Percentiles rank a stretch among this genome's conserved stretches.
Evolutionary conservation across 2,888 invertebrate genomes (phyloP).

Genomic region (Ormyrus pomaceus): DNA sequence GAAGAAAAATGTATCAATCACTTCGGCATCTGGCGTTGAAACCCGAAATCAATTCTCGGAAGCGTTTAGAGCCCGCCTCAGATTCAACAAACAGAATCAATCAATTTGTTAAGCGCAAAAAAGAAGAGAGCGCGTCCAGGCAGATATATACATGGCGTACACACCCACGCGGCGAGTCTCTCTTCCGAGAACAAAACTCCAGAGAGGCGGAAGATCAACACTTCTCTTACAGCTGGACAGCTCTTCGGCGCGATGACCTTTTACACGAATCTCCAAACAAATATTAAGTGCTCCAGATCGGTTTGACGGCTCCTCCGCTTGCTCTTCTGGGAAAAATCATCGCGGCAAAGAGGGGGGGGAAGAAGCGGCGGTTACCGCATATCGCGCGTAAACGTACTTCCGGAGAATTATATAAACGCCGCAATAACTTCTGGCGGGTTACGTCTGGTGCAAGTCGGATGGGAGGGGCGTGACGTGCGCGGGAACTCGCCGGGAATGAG

Average conservation of each 20-base stretch:
- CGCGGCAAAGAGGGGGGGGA: background rate
- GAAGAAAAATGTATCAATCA: background rate
- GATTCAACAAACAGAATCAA: slow-evolving; percentile 11
- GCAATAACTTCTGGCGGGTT: no score
- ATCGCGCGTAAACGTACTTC: no score
- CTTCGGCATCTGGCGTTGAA: background rate
- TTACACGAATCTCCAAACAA: slow-evolving; percentile 33
- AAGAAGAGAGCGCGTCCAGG: background rate
- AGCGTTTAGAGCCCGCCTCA: background rate
- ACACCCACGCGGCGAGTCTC: background rate
- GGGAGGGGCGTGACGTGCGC: no score
- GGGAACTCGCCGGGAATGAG: no score
- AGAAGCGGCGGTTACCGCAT: background rate
- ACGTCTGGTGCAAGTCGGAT: no score
- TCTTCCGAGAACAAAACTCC: slow-evolving; percentile 1
- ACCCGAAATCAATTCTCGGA: slow-evolving; percentile 9
- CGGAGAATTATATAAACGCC: no score
- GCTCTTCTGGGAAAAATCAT: slow-evolving; percentile 31
- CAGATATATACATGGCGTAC: background rate
- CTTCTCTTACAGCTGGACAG: background rate
- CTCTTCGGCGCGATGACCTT: background rate
- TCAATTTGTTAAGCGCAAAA: slow-evolving; percentile 2
- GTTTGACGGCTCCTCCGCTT: slow-evolving; percentile 33
- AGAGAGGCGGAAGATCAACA: slow-evolving; percentile 22
- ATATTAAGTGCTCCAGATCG: background rate